phyloP scores from a whole-genome alignment of 1,140 invertebrate genomes.

The Heliconius eleuchia region DNA sequence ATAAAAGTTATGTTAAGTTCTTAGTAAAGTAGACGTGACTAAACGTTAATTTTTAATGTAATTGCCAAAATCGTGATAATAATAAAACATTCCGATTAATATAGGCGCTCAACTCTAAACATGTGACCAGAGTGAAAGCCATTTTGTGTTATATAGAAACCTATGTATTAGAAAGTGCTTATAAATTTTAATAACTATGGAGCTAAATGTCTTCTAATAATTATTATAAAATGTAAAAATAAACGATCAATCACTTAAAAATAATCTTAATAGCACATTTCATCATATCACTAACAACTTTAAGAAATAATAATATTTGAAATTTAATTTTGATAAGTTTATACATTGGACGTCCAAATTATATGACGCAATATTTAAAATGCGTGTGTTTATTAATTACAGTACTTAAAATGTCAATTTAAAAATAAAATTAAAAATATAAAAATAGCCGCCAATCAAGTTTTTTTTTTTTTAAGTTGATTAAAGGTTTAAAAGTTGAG shows the following conservation, averaged over 20 bases:
- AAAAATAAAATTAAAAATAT: neutral
- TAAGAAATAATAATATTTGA: conserved; percentile 26
- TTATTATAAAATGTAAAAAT: conserved; percentile 40
- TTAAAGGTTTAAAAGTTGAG: neutral
- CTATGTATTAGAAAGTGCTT: conserved; percentile 34
- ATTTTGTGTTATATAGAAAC: conserved; percentile 14
- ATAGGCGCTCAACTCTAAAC: neutral
- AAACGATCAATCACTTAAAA: conserved; percentile 32
- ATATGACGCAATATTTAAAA: neutral
- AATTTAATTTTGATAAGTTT: conserved; percentile 23
- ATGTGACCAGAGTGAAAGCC: conserved; percentile 8
- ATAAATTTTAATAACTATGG: conserved; percentile 35
- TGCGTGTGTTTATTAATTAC: neutral
- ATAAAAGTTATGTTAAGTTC: neutral
- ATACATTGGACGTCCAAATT: conserved; percentile 14
- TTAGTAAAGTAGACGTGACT: neutral
- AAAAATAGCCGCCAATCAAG: neutral
- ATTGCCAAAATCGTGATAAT: neutral
- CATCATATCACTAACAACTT: conserved; percentile 33
- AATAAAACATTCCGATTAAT: neutral
- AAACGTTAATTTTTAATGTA: neutral
- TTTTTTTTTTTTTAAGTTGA: neutral
- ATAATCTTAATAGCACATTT: conserved; percentile 39
- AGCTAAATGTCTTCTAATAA: conserved; percentile 24
- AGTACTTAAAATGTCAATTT: neutral